Evolutionary conservation across 2,797 vertebrate genomes (phyloP).

Genomic region (Enteromius radiatus): DNA sequence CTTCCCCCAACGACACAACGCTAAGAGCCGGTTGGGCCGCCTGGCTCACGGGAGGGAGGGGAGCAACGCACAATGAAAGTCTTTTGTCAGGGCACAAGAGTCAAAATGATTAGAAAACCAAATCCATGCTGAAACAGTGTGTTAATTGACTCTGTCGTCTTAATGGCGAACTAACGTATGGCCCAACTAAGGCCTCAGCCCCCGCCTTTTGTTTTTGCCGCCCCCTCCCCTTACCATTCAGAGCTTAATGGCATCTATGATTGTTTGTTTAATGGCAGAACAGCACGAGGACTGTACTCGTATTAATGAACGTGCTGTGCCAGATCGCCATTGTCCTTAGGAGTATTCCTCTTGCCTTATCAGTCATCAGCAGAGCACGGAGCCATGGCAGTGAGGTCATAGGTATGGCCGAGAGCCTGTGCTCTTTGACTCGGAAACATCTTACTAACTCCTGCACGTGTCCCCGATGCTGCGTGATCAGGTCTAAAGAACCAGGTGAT

Average conservation of each 20-base stretch:
- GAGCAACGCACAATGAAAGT: constrained; percentile 77
- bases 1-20: constrained; percentile 67
- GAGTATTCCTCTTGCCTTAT: constrained; percentile 8
- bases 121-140: constrained; percentile 80
- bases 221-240: constrained; percentile 61
- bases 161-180: constrained; percentile 78
- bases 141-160: constrained; percentile 83
- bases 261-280: constrained; percentile 67
- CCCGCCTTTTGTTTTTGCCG: constrained; percentile 59
- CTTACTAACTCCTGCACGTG: not conserved
- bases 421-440: constrained; percentile 1
- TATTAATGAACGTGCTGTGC: constrained; percentile 51
- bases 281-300: constrained; percentile 40
- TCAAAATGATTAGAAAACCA: constrained; percentile 87
- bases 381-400: not conserved
- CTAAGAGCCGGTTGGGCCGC: constrained; percentile 70
- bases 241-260: constrained; percentile 65
- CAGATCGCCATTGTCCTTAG: not conserved
- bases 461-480: not conserved
- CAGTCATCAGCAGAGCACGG: constrained; percentile 7
- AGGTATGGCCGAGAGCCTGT: no score
- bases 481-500: constrained; percentile 2
- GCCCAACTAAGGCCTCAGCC: constrained; percentile 56
- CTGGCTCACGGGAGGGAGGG: constrained; percentile 59
- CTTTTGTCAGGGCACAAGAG: constrained; percentile 80